These are phyloP conservation scores for Hololepta plana DNA, from an alignment of 2,888 invertebrate species.

Conservation along the genomic window DNA sequence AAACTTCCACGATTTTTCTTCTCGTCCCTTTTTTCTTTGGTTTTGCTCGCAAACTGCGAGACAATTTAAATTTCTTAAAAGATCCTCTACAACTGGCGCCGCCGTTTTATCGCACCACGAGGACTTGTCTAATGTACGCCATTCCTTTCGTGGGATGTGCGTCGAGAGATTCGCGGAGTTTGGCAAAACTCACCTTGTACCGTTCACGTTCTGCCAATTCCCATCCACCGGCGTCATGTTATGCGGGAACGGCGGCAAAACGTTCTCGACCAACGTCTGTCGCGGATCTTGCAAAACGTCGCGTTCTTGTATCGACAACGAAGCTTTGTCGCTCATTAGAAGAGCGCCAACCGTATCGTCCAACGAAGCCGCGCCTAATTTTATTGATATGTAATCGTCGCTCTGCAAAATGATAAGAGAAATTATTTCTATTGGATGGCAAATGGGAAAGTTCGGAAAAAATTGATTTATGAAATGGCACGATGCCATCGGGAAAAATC, in stretches of 20 bases:
- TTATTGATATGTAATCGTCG: constrained; percentile 31
- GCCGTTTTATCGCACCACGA: background rate
- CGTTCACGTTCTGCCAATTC: constrained; percentile 60
- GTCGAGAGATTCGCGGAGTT: background rate
- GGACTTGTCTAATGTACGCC: background rate
- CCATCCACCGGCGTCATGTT: constrained; percentile 53
- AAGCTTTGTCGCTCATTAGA: constrained; percentile 15
- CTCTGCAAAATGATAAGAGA: too few relatives aligned
- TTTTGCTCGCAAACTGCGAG: too few relatives aligned
- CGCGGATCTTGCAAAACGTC: constrained; percentile 12
- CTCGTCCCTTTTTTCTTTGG: too few relatives aligned
- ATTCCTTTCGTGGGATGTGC: background rate
- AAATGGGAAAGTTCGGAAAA: constrained; percentile 3
- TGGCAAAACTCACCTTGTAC: constrained; percentile 38
- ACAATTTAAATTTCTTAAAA: too few relatives aligned
- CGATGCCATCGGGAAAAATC: too few relatives aligned
- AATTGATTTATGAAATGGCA: too few relatives aligned
- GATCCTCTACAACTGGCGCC: background rate
- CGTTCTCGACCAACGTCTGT: constrained; percentile 21
- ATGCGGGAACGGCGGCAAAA: constrained; percentile 40
- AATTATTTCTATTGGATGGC: too few relatives aligned
- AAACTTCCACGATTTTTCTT: too few relatives aligned
- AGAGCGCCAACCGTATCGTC: constrained; percentile 27
- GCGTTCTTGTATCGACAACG: constrained; percentile 14
- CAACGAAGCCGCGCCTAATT: too few relatives aligned